These are phyloP conservation scores for Ommatoiulus sabulosus DNA, from an alignment of 2,888 invertebrate genomes.

Conservation along the genomic window DNA sequence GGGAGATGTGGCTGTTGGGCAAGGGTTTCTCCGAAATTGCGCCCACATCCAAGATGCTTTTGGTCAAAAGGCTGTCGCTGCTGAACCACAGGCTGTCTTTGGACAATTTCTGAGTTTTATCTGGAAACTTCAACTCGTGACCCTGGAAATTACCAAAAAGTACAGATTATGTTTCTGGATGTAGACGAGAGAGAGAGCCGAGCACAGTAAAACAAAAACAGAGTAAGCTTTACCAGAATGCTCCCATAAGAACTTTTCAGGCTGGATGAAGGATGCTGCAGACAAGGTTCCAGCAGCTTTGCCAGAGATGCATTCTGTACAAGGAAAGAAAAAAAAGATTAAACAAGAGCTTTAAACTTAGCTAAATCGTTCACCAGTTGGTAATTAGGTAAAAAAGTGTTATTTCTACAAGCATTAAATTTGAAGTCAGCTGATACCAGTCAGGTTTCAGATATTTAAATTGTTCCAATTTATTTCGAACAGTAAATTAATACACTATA, in stretches of 20 bases:
- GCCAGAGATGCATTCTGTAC: conserved; percentile 42
- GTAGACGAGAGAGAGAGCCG: too few relatives aligned
- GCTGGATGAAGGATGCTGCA: conserved; percentile 48
- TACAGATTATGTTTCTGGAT: too few relatives aligned
- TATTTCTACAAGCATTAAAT: too few relatives aligned
- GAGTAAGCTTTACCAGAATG: conserved; percentile 32
- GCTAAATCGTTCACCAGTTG: too few relatives aligned
- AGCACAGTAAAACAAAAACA: neutral
- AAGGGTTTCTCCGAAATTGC: neutral
- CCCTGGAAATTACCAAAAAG: conserved; percentile 21
- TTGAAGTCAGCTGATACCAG: too few relatives aligned
- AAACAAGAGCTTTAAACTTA: neutral
- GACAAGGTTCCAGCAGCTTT: neutral
- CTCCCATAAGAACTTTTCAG: conserved; percentile 53
- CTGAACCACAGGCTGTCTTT: conserved; percentile 53
- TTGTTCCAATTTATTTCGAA: too few relatives aligned
- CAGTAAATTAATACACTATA: too few relatives aligned
- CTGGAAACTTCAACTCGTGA: conserved; percentile 53
- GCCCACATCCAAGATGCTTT: conserved; percentile 52
- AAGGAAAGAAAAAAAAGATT: neutral
- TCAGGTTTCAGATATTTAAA: too few relatives aligned
- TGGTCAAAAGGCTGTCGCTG: conserved; percentile 45
- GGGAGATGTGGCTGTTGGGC: conserved; percentile 50
- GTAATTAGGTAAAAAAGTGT: too few relatives aligned
- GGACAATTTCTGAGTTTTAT: conserved; percentile 49